Base-by-base conservation (phyloP, 2,113 vertebrate species). In the Melospiza georgiana region DNA sequence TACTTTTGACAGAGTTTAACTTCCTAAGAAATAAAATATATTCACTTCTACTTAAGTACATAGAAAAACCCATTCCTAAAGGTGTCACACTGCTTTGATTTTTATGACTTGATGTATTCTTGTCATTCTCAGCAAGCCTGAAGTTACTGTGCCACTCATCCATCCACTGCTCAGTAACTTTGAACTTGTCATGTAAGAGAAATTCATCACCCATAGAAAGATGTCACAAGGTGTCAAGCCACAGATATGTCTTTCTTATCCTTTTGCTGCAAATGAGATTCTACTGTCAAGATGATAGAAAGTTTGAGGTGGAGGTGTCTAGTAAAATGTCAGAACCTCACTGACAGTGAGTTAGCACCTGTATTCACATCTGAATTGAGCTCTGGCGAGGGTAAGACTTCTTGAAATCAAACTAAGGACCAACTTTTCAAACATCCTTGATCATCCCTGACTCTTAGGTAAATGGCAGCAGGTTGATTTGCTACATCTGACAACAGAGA, bases 191-290 rank as follows among this genome's bases (percentile, higher is more conserved):
- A 91, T 94, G 71, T 97, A 97, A 94, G 87, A 95, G 84, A 95
- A 85, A 97, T 97, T 96, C 93, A 96, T 98, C 93, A 97, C 41
- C 82, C 88, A 95, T 49, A 79, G 94, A 96, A 92, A 97, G 81
- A 96, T 27, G 80, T 97, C 97, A 96, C 75, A 94, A 95, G 74
- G 90, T 97, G 97, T 97, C 96, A 96, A 95, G 90, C 75, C 87
- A 94, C 66, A 96, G 75, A 97, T 97, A 97, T 97, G 90, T 97
- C 97, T 97, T 97, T 98, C 96, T 97, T 95, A 97, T 96, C 62
- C 83, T 94, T 96, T 94, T 87, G 74, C 94, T 96, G 88, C 84
- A 97, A 97, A 98, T 97, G 90, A 97, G 90, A 96, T 95, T 97
- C 97, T 90, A 67, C 95, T 98, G 97, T 96, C 97, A 98, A 96